Base-by-base conservation (phyloP, 2,113 vertebrate species). In the Drymodes brunneopygia region DNA sequence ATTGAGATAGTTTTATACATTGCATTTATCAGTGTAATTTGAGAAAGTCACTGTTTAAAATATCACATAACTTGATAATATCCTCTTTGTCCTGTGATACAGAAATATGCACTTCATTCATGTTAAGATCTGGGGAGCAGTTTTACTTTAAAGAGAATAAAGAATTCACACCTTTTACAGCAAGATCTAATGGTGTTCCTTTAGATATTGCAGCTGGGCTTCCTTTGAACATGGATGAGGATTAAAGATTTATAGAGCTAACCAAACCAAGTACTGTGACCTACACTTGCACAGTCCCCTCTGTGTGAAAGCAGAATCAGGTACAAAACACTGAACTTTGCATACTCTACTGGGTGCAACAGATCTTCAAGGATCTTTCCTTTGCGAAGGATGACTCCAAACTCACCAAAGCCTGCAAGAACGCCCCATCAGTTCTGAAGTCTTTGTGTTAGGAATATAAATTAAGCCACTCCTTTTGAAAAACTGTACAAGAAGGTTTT, bases 261-360 rank as follows among this genome's bases (percentile, higher is more conserved):
- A 58, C 33, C 15, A 61, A 64, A 88, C 70, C 8, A 38, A 73
- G 8, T 11, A 22, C 4, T 2, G 1, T 80, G 21, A 67, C 29
- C 44, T 82, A 35, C 3, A 9, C 23, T 56, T 8, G 11, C 11
- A 19, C 29, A 42, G 18, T 15, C 2, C 28, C 15, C 29, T 71
- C 15, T 15, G 38, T 35, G 11, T 33, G 10, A 45, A 58, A 61
- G 12, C 27, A 45, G 0, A 2, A 8, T 50, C 15, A 21, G 31
- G 4, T 28, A 51, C 12, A 72, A 71, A 92, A 35, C 51, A n/a
- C 2, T 17, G 56, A 64, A 54, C 28, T 81, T 66, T 23, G 11
- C 9, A 8, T 15, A 12, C 12, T 61, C 53, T 42, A 3, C n/a
- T 66, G 33, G 7, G 28, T n/a, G 15, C 0, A 0, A 48, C 11